Evolutionary conservation across 2,797 vertebrate genomes (phyloP), one percentile per base, ranked within the genome.

Genomic region (Distichodus sexfasciatus): DNA sequence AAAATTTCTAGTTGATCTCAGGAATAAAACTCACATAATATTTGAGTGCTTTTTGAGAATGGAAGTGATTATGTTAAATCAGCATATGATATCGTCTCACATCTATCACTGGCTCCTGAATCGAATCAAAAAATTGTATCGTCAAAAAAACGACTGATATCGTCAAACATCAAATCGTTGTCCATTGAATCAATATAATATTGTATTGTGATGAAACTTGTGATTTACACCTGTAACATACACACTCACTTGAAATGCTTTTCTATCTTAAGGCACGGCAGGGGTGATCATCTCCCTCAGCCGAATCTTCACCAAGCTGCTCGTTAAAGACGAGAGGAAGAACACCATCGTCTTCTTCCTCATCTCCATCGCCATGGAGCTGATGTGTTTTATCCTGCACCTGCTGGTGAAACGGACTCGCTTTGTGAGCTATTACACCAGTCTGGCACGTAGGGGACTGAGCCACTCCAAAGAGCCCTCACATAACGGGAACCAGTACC

Each of bases 321-420:
- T 98, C 81, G 92, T 99, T 78, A 83, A 83, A 0, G 91, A 95
- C 0, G 96, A 98, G 82, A 93, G 91, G 72, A 93, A 90, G 80
- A 96, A 96, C 89, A 99, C 96, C 0, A 92, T 98, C 81, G 97
- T 97, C 87, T 99, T 99, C 89, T 98, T 99, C 87, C 92, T 97
- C 71, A 90, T 97, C 66, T 98, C 96, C 60, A 94, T 95, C 14
- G 86, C 86, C 72, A 94, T 99, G 83, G 97, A 98, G 89, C 87
- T 97, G 85, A 92, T 93, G 0, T 99, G 97, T 83, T 96, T 98
- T 79, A 73, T 97, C 81, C 91, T 98, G 8, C 96, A 98, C 81
- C 87, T 98, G 69, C 79, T 97, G 76, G 96, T 97, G 60, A 93
- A 94, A 4, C 92, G 91, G 64, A 96, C 95, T 0, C 89, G 81